Conservation (phyloP, 64 coral and sea anemone species). For the Montipora cactus region DNA sequence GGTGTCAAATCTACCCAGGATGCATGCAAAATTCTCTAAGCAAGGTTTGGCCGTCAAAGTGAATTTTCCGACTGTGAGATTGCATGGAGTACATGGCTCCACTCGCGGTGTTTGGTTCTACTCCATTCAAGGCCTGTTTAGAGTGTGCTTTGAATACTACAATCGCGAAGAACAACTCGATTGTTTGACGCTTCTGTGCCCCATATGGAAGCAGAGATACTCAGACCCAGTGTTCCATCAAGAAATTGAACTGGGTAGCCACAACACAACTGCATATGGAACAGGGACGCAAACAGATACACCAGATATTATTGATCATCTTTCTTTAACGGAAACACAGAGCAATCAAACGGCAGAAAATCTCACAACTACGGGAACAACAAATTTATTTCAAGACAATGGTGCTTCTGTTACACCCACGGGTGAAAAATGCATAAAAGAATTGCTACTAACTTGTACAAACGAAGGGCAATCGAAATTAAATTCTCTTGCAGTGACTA, state of each 20-base stretch:
- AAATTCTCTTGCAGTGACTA: constrained; percentile 4
- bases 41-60: constrained; percentile 81
- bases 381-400: background rate
- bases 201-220: constrained; percentile 76
- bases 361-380: background rate
- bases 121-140: constrained; percentile 95
- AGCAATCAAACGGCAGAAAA: background rate
- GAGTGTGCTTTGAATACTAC: constrained; percentile 93
- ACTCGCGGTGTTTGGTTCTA: constrained; percentile 97
- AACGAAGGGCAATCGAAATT: background rate
- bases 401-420: background rate
- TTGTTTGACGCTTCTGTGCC: constrained; percentile 64
- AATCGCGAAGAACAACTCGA: constrained; percentile 86
- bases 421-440: background rate
- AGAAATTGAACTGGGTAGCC: constrained; percentile 4
- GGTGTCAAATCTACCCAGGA: constrained; percentile 84
- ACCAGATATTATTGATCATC: background rate
- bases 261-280: background rate
- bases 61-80: constrained; percentile 62
- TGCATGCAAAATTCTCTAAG: constrained; percentile 91
- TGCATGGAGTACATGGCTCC: constrained; percentile 89
- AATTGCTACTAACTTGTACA: background rate
- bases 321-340: background rate
- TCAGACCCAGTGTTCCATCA: constrained; percentile 64
- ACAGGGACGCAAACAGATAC: background rate